Base-by-base conservation (phyloP, 2,797 vertebrate genomes). In the Mormyrops attenuatus region DNA sequence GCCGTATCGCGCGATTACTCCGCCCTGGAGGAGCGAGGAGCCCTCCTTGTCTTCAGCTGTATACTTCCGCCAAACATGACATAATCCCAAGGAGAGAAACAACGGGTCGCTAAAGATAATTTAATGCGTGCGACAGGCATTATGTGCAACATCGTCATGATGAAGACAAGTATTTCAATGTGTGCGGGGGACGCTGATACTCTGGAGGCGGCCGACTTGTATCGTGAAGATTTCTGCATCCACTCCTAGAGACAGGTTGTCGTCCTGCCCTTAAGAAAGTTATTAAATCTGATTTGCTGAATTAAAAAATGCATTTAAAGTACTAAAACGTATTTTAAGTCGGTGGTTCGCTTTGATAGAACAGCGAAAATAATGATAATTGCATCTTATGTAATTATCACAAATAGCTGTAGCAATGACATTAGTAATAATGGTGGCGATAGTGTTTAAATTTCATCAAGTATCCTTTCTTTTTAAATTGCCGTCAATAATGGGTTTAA, bases 1-100 rank as follows among this genome's bases (percentile, higher is more conserved):
- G 69, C 90, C 26, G 52, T 87, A 90, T 77, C 85, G 85, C 41
- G 53, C 47, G 85, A 89, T 90, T 88, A 89, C 63, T 90, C 90
- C 90, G 90, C 90, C 88, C 52, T n/a, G 63, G 30, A 41, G 53
- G 41, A 52, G 53, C 88, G n/a, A 41, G 53, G 41, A 63, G 53
- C 88, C 13, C 88, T 87, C 41, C 88, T 85, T 88, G 84, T 63
- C 53, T 88, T 89, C 52, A 44, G 41, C 66, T 66, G n/a, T 89
- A 87, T 84, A 90, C 90, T 84, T 90, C 90, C 90, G 90, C 90
- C 63, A 26, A 63, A 38, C 34, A 50, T 13, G 85, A 89, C 50
- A 89, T 89, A 90, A 90, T 90, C 90, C 90, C 90, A 7, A 15
- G 9, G 49, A 15, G 38, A 22, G 82, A 63, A 55, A 49, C 88